A percentile compares a stretch with the other conserved stretches of the same genome.
phyloP scores from a whole-genome alignment of 2,888 invertebrate genomes.

The Chromoteleia sp. region DNA sequence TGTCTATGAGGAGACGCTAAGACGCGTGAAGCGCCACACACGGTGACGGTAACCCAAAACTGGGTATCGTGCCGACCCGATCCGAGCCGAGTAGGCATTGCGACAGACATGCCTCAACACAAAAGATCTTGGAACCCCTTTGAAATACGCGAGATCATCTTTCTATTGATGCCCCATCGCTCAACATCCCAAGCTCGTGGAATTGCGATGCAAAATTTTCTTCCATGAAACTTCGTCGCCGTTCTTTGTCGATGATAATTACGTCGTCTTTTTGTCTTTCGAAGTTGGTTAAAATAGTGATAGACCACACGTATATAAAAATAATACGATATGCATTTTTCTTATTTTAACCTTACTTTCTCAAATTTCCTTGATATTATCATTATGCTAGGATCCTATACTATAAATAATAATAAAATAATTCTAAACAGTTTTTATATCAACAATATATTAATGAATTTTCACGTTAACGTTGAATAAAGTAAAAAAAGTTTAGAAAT shows the following conservation, averaged over 20 bases:
- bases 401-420: too few species aligned
- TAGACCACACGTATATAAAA: conserved; percentile 37
- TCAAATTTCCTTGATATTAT: too few species aligned
- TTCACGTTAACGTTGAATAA: too few species aligned
- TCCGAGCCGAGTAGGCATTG: conserved; percentile 71
- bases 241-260: conserved; percentile 50
- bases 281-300: conserved; percentile 18
- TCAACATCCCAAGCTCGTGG: conserved; percentile 61
- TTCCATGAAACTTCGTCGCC: conserved; percentile 49
- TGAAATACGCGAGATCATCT: conserved; percentile 78
- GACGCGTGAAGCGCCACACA: conserved; percentile 84
- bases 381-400: too few species aligned
- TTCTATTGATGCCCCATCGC: conserved; percentile 80
- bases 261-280: conserved; percentile 22
- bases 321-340: conserved; percentile 11
- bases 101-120: conserved; percentile 80
- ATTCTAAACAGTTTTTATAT: too few species aligned
- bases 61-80: conserved; percentile 67
- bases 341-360: too few species aligned
- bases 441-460: too few species aligned
- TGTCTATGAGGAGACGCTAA: conserved; percentile 81
- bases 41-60: conserved; percentile 83
- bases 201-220: conserved; percentile 66
- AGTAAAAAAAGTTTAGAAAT: too few species aligned
- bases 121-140: conserved; percentile 74